Evolutionary conservation across 2,797 vertebrate species (phyloP).

Genomic region (Threskiornis aethiopicus): DNA sequence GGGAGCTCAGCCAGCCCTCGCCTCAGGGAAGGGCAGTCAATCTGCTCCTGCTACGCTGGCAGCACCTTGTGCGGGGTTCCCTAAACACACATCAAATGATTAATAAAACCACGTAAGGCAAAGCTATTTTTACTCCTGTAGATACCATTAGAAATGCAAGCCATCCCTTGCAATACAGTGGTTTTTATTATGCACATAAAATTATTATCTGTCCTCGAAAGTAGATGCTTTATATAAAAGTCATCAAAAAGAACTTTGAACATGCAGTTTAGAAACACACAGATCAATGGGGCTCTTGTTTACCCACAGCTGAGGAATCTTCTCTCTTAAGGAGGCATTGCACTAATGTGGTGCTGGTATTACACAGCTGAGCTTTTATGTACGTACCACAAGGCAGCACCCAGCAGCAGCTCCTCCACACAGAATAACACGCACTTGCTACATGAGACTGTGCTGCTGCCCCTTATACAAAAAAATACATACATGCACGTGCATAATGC

Average conservation of each 20-base stretch:
- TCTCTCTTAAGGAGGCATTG: background rate
- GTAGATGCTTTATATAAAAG: background rate
- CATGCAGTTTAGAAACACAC: background rate
- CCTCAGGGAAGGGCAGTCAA: background rate
- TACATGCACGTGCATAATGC: fast-evolving
- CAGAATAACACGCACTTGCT: background rate
- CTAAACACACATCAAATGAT: background rate
- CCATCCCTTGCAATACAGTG: background rate
- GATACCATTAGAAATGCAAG: background rate
- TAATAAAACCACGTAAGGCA: background rate
- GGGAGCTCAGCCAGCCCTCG: background rate
- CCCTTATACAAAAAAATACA: no score
- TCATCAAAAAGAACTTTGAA: background rate
- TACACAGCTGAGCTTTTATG: fast-evolving
- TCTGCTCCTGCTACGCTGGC: background rate
- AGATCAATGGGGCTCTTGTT: background rate
- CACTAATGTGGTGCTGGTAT: background rate
- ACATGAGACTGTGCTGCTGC: background rate
- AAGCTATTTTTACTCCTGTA: background rate
- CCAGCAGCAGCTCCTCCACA: background rate
- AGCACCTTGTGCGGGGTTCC: background rate
- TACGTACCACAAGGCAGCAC: background rate
- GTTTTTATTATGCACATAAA: background rate
- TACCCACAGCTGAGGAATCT: background rate
- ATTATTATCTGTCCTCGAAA: background rate